Percentiles rank a stretch among this genome's conserved stretches.
Conservation (phyloP, 2,888 invertebrate species). For the Philereme vetulata region DNA sequence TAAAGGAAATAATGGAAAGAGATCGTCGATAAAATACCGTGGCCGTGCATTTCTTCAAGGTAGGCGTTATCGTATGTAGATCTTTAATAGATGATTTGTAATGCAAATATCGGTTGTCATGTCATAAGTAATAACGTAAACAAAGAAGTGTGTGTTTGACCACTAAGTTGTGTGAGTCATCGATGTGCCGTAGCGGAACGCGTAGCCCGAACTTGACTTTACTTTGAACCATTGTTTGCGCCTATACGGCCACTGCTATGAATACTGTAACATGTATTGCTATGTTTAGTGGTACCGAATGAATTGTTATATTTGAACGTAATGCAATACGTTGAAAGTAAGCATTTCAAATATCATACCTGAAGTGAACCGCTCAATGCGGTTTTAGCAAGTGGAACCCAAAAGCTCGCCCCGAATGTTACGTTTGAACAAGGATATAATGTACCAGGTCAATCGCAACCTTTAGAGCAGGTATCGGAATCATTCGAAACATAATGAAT, state of each 20-base stretch:
- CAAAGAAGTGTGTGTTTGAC: constrained; percentile 43
- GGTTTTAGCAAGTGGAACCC: too few relatives aligned
- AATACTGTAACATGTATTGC: not conserved
- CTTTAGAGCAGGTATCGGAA: too few relatives aligned
- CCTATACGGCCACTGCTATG: constrained; percentile 18
- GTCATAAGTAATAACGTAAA: constrained; percentile 46
- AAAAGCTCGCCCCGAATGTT: too few relatives aligned
- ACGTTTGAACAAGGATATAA: too few relatives aligned
- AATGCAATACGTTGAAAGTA: too few relatives aligned
- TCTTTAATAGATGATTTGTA: constrained; percentile 26
- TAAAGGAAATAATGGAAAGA: constrained; percentile 8
- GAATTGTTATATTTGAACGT: too few relatives aligned
- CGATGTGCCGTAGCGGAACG: constrained; percentile 23
- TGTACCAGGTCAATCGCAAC: too few relatives aligned
- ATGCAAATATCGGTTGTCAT: constrained; percentile 28
- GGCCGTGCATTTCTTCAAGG: constrained; percentile 21
- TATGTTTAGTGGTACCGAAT: too few relatives aligned
- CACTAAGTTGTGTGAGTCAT: constrained; percentile 44
- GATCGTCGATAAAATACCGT: constrained; percentile 15
- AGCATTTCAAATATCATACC: too few relatives aligned
- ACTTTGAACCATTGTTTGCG: constrained; percentile 25
- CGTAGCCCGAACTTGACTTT: constrained; percentile 32
- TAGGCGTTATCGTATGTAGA: constrained; percentile 19
- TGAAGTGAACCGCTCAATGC: too few relatives aligned
- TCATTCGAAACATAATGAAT: too few relatives aligned